Evolutionary conservation across 2,888 invertebrate species (phyloP).

Genomic region (Malachius bipustulatus): DNA sequence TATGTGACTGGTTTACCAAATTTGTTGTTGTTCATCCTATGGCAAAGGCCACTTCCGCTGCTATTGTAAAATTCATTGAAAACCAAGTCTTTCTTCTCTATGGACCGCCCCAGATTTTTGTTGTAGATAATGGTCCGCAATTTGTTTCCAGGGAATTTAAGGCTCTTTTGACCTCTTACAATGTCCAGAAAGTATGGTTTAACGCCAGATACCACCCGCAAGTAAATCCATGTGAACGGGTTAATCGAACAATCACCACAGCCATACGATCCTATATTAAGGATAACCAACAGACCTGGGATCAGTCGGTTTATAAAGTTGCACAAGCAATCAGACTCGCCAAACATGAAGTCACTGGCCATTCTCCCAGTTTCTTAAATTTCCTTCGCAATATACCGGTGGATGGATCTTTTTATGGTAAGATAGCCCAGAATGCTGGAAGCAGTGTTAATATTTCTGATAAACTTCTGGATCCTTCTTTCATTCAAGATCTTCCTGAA

Average conservation of each 20-base stretch:
- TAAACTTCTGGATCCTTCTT: background rate
- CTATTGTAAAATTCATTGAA: too few species aligned
- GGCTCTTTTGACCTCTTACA: too few species aligned
- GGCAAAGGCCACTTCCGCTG: too few species aligned
- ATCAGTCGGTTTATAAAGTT: slow-evolving; percentile 2
- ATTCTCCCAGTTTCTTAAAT: background rate
- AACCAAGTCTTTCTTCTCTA: too few species aligned
- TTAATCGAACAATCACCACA: too few species aligned
- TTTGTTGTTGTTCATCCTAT: too few species aligned
- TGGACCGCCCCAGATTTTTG: too few species aligned
- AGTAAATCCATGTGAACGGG: slow-evolving; percentile 6
- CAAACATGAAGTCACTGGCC: too few species aligned
- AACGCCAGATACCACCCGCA: background rate
- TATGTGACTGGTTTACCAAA: too few species aligned
- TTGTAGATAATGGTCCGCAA: too few species aligned
- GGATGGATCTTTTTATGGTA: slow-evolving; percentile 7
- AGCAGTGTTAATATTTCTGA: background rate
- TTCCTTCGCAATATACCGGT: slow-evolving; percentile 4
- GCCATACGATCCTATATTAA: background rate
- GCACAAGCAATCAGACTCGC: slow-evolving; percentile 6
- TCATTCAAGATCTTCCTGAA: slow-evolving; percentile 5
- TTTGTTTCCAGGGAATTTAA: too few species aligned
- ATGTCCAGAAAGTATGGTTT: too few species aligned
- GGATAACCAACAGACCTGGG: slow-evolving; percentile 6
- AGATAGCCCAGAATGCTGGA: slow-evolving; percentile 1